Percentiles rank a stretch among this genome's conserved stretches.
Conservation (phyloP, 2,797 vertebrate species). For the Diceros bicornis region DNA sequence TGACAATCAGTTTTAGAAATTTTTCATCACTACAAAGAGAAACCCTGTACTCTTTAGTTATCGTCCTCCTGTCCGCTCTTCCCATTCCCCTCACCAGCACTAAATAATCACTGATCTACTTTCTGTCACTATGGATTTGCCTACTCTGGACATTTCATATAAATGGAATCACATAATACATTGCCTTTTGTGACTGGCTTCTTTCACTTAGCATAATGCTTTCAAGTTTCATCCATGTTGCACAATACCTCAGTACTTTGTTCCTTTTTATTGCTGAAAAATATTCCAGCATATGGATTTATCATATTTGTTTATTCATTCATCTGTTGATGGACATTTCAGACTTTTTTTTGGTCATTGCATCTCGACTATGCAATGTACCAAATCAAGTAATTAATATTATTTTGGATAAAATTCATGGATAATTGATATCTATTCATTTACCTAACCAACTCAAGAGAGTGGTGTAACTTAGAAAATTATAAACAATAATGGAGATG, state of each 20-base stretch:
- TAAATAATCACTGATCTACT: background rate
- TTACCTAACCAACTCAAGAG: background rate
- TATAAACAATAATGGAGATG: background rate
- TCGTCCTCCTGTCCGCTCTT: accelerated
- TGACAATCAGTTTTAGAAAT: background rate
- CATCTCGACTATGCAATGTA: background rate
- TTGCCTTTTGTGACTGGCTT: background rate
- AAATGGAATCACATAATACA: background rate
- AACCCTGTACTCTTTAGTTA: background rate
- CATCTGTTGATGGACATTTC: background rate
- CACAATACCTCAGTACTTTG: background rate
- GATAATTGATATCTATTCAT: background rate
- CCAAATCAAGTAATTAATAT: slow-evolving; percentile 16
- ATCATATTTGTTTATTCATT: background rate
- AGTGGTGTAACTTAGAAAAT: background rate
- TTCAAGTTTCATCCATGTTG: slow-evolving; percentile 10
- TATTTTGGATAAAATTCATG: slow-evolving; percentile 49
- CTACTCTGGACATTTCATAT: background rate
- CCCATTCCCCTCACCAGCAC: accelerated
- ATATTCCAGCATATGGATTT: background rate
- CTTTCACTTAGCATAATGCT: background rate
- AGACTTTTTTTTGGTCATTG: background rate
- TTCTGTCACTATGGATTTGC: background rate
- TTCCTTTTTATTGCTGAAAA: slow-evolving; percentile 30
- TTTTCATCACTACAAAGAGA: background rate